Evolutionary conservation across 2,113 vertebrate species (phyloP).

Genomic region (Petromus typicus): DNA sequence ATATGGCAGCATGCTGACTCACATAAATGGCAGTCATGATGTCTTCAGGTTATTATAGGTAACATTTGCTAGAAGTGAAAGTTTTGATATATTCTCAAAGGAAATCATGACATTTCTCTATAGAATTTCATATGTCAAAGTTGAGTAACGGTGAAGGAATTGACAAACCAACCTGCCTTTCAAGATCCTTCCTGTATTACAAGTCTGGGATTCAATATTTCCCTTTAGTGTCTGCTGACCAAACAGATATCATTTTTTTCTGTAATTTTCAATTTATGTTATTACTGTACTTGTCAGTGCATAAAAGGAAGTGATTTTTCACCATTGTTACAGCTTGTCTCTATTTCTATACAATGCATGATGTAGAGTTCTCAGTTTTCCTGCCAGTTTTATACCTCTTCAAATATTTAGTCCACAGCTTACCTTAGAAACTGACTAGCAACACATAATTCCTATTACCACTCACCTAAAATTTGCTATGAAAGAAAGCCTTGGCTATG

Average conservation of each 20-base stretch:
- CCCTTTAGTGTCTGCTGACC: background rate
- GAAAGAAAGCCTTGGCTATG: constrained; percentile 19
- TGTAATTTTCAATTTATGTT: background rate
- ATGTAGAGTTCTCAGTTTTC: background rate
- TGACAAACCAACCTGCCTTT: background rate
- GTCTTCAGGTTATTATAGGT: background rate
- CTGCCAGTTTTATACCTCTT: background rate
- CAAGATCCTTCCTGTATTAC: background rate
- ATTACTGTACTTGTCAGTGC: background rate
- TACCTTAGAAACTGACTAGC: background rate
- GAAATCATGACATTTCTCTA: constrained; percentile 2
- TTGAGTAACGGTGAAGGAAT: background rate
- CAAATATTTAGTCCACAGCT: background rate
- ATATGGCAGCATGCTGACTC: background rate
- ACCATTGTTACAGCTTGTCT: background rate
- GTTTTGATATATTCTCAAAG: background rate
- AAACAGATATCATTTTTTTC: background rate
- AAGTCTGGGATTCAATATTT: background rate
- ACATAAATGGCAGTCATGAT: background rate
- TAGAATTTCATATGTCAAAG: background rate
- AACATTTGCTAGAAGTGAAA: background rate
- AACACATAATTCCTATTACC: background rate
- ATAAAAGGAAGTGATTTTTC: background rate
- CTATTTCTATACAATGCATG: background rate
- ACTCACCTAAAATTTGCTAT: constrained; percentile 6